phyloP scores from a whole-genome alignment of 1,140 invertebrate species.

The Hesperophylax magnus region DNA sequence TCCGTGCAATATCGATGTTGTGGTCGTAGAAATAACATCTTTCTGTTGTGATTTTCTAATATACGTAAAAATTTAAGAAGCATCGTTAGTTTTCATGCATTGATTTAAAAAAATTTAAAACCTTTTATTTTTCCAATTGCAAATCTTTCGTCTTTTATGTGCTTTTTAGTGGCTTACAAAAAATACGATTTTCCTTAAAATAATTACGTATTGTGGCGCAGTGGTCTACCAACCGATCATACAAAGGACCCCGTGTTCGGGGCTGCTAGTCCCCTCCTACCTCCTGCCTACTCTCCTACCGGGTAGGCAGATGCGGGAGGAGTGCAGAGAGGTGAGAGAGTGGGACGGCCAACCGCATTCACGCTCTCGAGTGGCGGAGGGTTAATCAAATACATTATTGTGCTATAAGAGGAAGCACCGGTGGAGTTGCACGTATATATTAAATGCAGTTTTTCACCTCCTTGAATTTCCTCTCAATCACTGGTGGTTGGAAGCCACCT shows the following conservation, averaged over 20 bases:
- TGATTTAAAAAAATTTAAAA: not conserved
- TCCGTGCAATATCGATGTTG: too few species aligned
- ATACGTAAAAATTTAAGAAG: too few species aligned
- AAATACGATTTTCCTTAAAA: not conserved
- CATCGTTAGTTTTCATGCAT: not conserved
- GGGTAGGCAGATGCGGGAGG: too few species aligned
- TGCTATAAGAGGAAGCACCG: not conserved
- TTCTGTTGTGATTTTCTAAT: too few species aligned
- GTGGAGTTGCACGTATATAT: not conserved
- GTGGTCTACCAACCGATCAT: not conserved
- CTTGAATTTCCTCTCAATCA: not conserved
- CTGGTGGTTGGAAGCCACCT: not conserved
- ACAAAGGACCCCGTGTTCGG: conserved; percentile 4
- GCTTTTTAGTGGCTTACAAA: not conserved
- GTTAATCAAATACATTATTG: conserved; percentile 8
- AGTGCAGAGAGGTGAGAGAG: not conserved
- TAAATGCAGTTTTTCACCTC: not conserved
- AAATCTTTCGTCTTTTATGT: not conserved
- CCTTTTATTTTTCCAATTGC: not conserved
- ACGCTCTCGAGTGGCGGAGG: not conserved
- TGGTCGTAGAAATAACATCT: too few species aligned
- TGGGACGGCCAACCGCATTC: not conserved
- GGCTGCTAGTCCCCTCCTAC: not conserved
- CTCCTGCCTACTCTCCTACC: too few species aligned
- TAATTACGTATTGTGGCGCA: not conserved